Evolutionary conservation across 2,113 vertebrate genomes (phyloP), one percentile per base, ranked within the genome.

Genomic region (Macrotus californicus): DNA sequence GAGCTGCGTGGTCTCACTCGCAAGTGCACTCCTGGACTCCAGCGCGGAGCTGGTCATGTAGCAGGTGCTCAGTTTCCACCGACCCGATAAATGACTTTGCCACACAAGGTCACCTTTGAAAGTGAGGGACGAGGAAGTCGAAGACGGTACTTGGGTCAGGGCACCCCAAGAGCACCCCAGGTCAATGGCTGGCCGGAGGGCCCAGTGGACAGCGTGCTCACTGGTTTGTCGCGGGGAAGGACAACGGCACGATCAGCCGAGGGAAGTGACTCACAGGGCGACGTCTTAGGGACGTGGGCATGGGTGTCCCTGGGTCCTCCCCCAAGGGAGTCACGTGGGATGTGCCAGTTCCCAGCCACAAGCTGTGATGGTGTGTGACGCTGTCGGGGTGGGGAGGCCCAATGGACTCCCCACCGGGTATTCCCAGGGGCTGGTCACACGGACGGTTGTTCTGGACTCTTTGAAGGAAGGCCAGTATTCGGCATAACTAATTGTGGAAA

Each of bases 321-420:
- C 24, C 54, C 52, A 66, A 0, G 7, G 67, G 18, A 7, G 19
- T 66, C 54, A 72, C 3, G 2, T 1, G 31, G 19, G 14, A 7
- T 31, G 29, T 39, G 18, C 19, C 39, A 26, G 75, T 39, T 24
- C 46, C 48, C 8, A 41, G n/a, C 7, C 54, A 22, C 1, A 16
- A 29, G 31, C 18, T 46, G 1, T 48, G 59, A 52, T 19, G 69
- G 18, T 16, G 6, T 34, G 7, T 39, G 39, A 61, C 2, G 6
- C 1, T 66, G 7, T 34, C 70, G 59, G 59, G 59, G 59, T 6
- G 59, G 22, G 12, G 26, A 1, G n/a, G n/a, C n/a, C n/a, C 59
- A 61, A 26, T 3, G 48, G 24, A 64, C 22, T 59, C 29, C 19
- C 22, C 29, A 19, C 22, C 0, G 41, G 21, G 52, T 11, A 69